Evolutionary conservation across 1,140 invertebrate species (phyloP), one percentile per base, ranked within the genome.

Genomic region (Drosophila kepulauana): DNA sequence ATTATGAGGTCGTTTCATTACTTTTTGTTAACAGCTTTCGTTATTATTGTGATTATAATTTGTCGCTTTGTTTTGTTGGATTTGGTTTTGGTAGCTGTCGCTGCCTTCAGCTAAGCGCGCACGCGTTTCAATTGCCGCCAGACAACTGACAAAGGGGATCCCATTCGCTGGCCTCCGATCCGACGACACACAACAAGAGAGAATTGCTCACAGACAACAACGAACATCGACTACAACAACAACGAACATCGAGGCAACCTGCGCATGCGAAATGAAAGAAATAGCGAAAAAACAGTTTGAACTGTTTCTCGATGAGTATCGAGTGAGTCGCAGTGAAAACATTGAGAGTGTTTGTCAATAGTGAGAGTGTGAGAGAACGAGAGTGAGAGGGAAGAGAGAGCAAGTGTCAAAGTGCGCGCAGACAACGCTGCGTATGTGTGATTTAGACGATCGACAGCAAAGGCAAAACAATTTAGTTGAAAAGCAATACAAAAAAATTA

Each of bases 71-170:
- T 25, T 25, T 25, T 25, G 20, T 25, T 25, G 20, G 20, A 25
- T 25, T 64, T 66, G n/a, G 16, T 64, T 43, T 56, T 65, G 41
- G 38, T 76, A 79, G 76, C 70, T 76, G 69, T 84, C 72, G 72
- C 73, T 67, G 79, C 59, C 48, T 71, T 75, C 35, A 87, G 85
- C 78, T 46, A 61, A 89, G 54, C 80, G 78, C 84, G 77, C 80
- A 80, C 79, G 73, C 82, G 73, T 72, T 88, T 80, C 77, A 78
- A 82, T 88, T 84, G 84, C 64, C 70, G 84, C 46, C 73, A 69
- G 78, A 64, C 84, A 78, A 88, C 84, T 88, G 70, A 68, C 75
- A 63, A 67, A 46, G 49, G 62, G 54, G 67, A 82, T 87, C 71
- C 72, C 61, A 86, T 56, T 46, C 49, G 11, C 41, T 16, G 15